Conservation (phyloP, 2,888 invertebrate genomes). For the Calephelis perditalis region DNA sequence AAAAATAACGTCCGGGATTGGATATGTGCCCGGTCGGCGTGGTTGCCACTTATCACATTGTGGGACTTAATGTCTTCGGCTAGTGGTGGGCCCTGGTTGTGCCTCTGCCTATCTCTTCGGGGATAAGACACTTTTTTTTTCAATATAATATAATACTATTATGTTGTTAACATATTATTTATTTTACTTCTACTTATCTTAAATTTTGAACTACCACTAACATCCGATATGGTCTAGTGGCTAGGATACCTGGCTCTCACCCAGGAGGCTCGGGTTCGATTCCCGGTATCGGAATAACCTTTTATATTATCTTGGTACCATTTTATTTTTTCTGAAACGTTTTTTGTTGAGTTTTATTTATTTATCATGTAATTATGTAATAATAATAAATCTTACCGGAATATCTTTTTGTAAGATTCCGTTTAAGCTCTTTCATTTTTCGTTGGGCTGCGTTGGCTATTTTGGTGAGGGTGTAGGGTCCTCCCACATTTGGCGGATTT, state of each 20-base stretch:
- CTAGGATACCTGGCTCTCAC: slow-evolving; percentile 85
- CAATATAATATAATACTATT: no score
- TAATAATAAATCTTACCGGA: slow-evolving; percentile 45
- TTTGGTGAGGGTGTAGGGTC: slow-evolving; percentile 81
- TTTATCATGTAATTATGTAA: neutral
- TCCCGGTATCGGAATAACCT: slow-evolving; percentile 81
- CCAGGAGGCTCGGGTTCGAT: slow-evolving; percentile 87
- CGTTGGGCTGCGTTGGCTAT: slow-evolving; percentile 79
- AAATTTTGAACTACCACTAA: neutral
- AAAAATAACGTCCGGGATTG: no score
- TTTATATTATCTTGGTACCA: neutral
- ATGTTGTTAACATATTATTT: no score
- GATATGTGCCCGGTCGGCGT: no score
- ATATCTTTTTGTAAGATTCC: slow-evolving; percentile 80
- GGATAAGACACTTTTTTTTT: no score
- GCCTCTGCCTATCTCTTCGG: no score
- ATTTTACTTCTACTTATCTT: neutral
- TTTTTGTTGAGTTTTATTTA: no score
- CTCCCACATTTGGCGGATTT: slow-evolving; percentile 79
- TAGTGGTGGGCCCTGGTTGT: no score
- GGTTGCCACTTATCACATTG: no score
- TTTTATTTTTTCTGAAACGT: no score
- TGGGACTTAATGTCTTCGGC: no score
- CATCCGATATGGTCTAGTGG: slow-evolving; percentile 79
- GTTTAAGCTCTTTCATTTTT: slow-evolving; percentile 82